Percentiles rank a stretch among this genome's conserved stretches.
Conservation (phyloP, 1,140 invertebrate genomes). For the Zaprionus vittiger region DNA sequence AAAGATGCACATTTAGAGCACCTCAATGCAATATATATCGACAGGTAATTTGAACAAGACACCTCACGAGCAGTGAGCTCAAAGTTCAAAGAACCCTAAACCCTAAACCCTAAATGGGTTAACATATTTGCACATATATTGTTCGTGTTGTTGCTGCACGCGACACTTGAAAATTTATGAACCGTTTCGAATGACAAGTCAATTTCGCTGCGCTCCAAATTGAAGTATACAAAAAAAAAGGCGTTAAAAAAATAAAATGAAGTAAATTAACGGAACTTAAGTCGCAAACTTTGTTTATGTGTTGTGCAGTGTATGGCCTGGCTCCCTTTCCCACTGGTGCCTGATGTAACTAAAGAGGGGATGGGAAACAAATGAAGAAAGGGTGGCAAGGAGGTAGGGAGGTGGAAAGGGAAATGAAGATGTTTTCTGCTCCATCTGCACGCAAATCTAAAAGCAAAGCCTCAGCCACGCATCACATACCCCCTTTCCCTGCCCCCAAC, state of each 20-base stretch:
- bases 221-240: not conserved
- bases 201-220: not conserved
- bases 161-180: not conserved
- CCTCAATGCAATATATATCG: no score
- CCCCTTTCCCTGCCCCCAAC: not conserved
- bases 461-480: not conserved
- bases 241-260: not conserved
- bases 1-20: no score
- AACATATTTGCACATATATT: not conserved
- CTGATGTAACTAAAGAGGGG: constrained; percentile 18
- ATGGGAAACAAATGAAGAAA: not conserved
- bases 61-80: not conserved
- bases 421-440: constrained; percentile 22
- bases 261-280: not conserved
- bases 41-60: no score
- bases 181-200: constrained; percentile 4
- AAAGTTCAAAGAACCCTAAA: not conserved
- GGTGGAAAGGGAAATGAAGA: not conserved
- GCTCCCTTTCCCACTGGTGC: not conserved
- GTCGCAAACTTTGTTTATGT: not conserved
- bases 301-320: constrained; percentile 10
- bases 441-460: constrained; percentile 30
- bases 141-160: not conserved
- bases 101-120: not conserved
- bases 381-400: not conserved